Evolutionary conservation across 2,888 invertebrate species (phyloP), one percentile per base, ranked within the genome.

Genomic region (Cheilosia vernalis): DNA sequence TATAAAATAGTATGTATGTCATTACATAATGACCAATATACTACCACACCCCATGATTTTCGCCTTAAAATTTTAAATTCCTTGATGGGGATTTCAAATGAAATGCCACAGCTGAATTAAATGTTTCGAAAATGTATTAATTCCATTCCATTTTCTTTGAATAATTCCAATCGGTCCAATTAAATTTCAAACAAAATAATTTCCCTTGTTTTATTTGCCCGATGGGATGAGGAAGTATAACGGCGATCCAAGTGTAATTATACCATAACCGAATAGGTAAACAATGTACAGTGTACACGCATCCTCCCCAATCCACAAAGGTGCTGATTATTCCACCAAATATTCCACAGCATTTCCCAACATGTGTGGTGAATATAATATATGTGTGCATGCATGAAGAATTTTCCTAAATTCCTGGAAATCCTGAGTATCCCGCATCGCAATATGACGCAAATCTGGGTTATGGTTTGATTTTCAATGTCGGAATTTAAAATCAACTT

Each of bases 331-430:
- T 64, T 49, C 30, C 64, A 51, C 64, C 64, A 64, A 51, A 64
- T 24, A 64, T 64, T 64, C 63, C 63, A 17, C 49, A 63, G 49
- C 49, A 63, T 44, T 63, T 63, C 24, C 64, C 64, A 64, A 13
- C 64, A 51, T n/a, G 37, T 64, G 64, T 51, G 51, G 37, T 13
- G 2, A 3, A 44, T 17, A 2, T 17, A 6, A 6, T 21, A 15
- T 47, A 47, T 19, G 0, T 24, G 24, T 2, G 17, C 19, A 4
- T 21, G 21, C 21, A 17, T 19, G 30, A 15, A 44, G 10, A 61
- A 44, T 30, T 44, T 40, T 21, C 42, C 7, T 4, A 13, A n/a
- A 17, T 42, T 42, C 42, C 17, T 61, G 61, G 61, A 27, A 61
- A 61, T 47, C 30, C 61, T 42, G 27, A 49, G 37, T 13, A 19